phyloP scores from a whole-genome alignment of 2,888 invertebrate species.

The Hylaea fasciaria region DNA sequence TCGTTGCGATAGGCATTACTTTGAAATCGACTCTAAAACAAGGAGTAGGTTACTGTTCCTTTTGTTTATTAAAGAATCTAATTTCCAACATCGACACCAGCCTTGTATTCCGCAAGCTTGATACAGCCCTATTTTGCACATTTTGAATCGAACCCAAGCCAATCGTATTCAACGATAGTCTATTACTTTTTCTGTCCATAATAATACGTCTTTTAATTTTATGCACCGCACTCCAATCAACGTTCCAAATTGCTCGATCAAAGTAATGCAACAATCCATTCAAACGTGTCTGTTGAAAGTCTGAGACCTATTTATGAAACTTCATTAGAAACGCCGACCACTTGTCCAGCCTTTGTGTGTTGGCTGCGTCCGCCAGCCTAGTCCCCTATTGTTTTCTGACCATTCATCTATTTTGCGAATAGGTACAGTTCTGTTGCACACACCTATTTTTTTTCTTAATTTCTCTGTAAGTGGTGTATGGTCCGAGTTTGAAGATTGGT shows the following conservation, averaged over 20 bases:
- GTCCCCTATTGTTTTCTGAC: constrained; percentile 30
- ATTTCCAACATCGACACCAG: too few relatives aligned
- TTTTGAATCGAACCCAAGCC: too few relatives aligned
- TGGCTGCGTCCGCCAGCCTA: constrained; percentile 26
- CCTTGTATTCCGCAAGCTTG: too few relatives aligned
- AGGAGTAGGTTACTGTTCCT: too few relatives aligned
- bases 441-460: constrained; percentile 61
- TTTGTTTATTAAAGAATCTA: too few relatives aligned
- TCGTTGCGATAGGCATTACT: too few relatives aligned
- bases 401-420: constrained; percentile 35
- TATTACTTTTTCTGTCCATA: neutral
- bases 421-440: constrained; percentile 53
- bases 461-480: constrained; percentile 50
- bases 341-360: constrained; percentile 8
- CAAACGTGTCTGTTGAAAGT: constrained; percentile 14
- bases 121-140: too few relatives aligned
- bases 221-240: constrained; percentile 17
- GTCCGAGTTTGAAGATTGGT: constrained; percentile 45
- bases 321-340: constrained; percentile 23
- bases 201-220: neutral
- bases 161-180: too few relatives aligned
- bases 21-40: too few relatives aligned
- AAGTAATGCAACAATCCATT: constrained; percentile 22
- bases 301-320: constrained; percentile 26
- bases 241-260: constrained; percentile 13